These are phyloP conservation scores for Phaethornis superciliosus DNA, from an alignment of 2,113 vertebrate genomes.

Conservation along the genomic window DNA sequence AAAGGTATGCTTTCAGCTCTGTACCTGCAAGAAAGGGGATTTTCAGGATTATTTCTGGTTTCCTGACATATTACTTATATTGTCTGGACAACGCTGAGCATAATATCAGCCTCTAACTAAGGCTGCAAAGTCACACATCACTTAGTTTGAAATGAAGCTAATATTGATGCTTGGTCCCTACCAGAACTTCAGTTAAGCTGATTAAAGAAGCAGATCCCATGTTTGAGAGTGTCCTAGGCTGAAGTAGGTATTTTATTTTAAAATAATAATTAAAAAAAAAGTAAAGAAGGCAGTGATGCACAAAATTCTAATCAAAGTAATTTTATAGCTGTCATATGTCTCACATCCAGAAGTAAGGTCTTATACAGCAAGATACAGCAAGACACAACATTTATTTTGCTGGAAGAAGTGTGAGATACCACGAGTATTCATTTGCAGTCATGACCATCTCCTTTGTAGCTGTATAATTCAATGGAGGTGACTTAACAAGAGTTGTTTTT, in stretches of 20 bases:
- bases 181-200: not conserved
- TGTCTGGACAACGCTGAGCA: not conserved
- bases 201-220: not conserved
- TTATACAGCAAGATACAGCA: not conserved
- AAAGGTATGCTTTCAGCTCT: not conserved
- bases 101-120: not conserved
- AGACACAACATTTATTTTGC: not conserved
- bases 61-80: not conserved
- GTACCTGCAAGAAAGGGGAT: not conserved
- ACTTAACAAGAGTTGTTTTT: not conserved
- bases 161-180: not conserved
- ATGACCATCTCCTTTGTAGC: not conserved
- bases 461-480: not conserved
- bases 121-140: rapidly evolving
- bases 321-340: not conserved
- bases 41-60: not conserved
- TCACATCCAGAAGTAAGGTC: not conserved
- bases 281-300: not conserved
- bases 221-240: not conserved
- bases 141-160: not conserved
- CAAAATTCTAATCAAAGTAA: not conserved
- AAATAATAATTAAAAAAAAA: no score
- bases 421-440: not conserved
- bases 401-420: not conserved
- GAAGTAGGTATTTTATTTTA: not conserved